These are phyloP conservation scores for Temnothorax longispinosus DNA, from an alignment of 1,140 invertebrate species.

Conservation along the genomic window DNA sequence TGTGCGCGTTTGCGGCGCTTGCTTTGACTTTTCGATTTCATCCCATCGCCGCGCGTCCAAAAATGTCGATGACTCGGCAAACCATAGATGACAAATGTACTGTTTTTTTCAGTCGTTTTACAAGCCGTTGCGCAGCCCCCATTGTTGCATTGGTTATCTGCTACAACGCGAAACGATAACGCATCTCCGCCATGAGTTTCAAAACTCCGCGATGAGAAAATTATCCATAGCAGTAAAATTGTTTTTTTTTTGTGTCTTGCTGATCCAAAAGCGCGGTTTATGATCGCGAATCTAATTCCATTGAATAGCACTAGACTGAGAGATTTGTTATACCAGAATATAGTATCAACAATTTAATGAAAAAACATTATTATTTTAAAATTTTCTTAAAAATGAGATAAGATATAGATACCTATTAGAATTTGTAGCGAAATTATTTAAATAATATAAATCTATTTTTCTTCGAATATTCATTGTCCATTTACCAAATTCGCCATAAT, in stretches of 20 bases:
- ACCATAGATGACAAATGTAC: constrained; percentile 64
- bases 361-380: not conserved
- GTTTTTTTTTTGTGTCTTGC: not conserved
- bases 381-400: not conserved
- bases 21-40: constrained; percentile 69
- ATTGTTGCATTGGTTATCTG: constrained; percentile 54
- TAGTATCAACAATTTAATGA: not conserved
- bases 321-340: not conserved
- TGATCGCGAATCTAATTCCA: not conserved
- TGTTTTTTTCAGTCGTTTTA: constrained; percentile 62
- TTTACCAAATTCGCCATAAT: constrained; percentile 2
- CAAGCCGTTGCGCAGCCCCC: constrained; percentile 1
- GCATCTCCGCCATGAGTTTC: not conserved
- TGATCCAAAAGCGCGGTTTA: not conserved
- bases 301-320: not conserved
- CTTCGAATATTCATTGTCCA: not conserved
- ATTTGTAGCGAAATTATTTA: not conserved
- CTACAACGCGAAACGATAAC: constrained; percentile 50
- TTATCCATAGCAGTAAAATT: not conserved
- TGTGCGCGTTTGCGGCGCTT: constrained; percentile 38
- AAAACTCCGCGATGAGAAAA: not conserved
- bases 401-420: not conserved
- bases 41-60: constrained; percentile 51
- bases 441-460: not conserved
- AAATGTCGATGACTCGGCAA: constrained; percentile 72